Base-by-base conservation (phyloP, 2,797 vertebrate genomes). In the Xerus rutilus region DNA sequence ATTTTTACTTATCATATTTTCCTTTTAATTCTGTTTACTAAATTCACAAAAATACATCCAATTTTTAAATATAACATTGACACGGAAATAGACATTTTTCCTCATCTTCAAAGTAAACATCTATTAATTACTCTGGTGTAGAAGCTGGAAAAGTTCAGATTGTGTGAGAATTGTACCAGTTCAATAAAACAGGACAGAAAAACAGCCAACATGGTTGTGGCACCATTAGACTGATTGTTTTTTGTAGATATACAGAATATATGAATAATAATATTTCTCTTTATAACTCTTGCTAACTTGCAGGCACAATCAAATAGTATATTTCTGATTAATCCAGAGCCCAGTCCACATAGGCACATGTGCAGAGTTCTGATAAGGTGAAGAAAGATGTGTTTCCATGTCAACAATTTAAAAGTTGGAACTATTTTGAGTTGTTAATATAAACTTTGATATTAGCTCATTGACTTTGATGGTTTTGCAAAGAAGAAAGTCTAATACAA, bases 301-400 rank as follows among this genome's bases (percentile, higher is more conserved):
- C 92, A 95, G 91, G 32, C 82, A 95, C 83, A 83, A 97, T 86
- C 23, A 72, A 98, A 97, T 83, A 86, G 14, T 23, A 6, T 86
- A 78, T 93, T 98, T 98, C 74, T 97, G 93, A 95, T 97, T 98
- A 98, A 98, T 97, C 96, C 97, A 97, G 86, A 77, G 87, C 18
- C 93, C 18, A 52, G 70, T 97, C 57, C 54, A 94, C 81, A 96
- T 49, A 12, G 84, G 81, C 72, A 97, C 95, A 97, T 96, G 82
- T 98, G 98, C 78, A 30, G 88, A 96, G 93, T 89, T 96, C 97
- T 98, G 98, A 98, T 98, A 98, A 98, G 94, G 93, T 97, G 69
- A 95, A 98, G 97, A 98, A 97, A 92, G 96, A 89, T 97, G n/a
- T 98, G 97, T 97, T 97, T 95, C 89, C 77, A 98, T 88, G 96